Evolutionary conservation across 2,888 invertebrate species (phyloP), one percentile per base, ranked within the genome.

Genomic region (Electrophaes corylata): DNA sequence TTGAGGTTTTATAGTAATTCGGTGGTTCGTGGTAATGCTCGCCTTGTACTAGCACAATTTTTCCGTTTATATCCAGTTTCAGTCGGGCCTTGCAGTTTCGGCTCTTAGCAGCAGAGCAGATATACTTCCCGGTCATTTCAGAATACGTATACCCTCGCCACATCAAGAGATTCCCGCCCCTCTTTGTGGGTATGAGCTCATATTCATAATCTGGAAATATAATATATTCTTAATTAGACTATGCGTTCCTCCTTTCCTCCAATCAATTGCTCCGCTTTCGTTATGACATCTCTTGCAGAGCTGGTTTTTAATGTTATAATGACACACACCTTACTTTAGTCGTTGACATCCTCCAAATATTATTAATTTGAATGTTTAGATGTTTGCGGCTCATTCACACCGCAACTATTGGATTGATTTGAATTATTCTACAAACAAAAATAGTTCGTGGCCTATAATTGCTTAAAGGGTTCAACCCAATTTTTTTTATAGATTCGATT

Each of bases 71-170:
- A 4, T 71, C 64, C 11, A 78, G 48, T 23, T 70, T 75, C 4
- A 80, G 52, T 10, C 66, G 60, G 0, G 75, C 78, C 20, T 63
- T 71, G 47, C 76, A 79, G 0, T 64, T 63, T 49, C 43, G 55
- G 57, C 45, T 56, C 43, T 60, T 60, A 14, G 6, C 40, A 23
- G 2, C 65, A 0, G 76, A 76, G 52, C 77, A 78, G 35, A 73
- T 72, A 54, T 65, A 78, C 10, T 70, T 68, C 3, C 65, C 61
- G 2, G 69, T 75, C 53, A 59, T 56, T 31, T 72, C 69, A 0
- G 73, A 76, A 55, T 70, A 79, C 0, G 80, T 80, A 48, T 75
- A 76, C 2, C 66, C 69, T 48, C 72, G 71, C 49, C 72, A 56
- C 75, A 79, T 72, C 1, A 82, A 59, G 14, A 80, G 51, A 3